Percentiles rank a stretch among this genome's conserved stretches.
Evolutionary conservation across 2,888 invertebrate species (phyloP).

Genomic region (Lasioglossum vierecki): DNA sequence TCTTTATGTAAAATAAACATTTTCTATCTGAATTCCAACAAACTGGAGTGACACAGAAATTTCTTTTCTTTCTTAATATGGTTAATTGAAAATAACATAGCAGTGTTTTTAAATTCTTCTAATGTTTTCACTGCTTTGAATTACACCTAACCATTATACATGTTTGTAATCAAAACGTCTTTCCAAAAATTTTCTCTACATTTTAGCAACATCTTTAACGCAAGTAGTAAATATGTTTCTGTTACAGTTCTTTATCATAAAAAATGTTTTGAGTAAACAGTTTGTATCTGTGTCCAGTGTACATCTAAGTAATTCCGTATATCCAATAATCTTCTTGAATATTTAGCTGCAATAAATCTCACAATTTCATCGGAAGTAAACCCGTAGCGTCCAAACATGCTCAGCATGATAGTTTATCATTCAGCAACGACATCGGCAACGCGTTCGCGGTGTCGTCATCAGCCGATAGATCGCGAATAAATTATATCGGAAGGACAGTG

Average conservation of each 20-base stretch:
- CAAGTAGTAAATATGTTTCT: neutral
- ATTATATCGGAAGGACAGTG: neutral
- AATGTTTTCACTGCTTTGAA: no score
- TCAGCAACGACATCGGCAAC: neutral
- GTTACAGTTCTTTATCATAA: neutral
- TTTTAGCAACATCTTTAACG: neutral
- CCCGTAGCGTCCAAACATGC: neutral
- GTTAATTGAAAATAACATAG: no score
- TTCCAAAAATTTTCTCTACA: neutral
- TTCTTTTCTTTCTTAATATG: neutral
- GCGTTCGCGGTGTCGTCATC: neutral
- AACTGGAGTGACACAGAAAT: no score
- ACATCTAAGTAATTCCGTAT: neutral
- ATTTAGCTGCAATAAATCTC: neutral
- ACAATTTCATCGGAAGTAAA: neutral
- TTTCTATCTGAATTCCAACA: no score
- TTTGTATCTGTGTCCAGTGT: neutral
- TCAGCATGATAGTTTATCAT: neutral
- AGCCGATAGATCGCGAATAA: slow-evolving; percentile 28
- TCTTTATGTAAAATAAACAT: neutral
- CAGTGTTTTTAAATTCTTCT: no score
- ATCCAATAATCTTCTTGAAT: neutral
- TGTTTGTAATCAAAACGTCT: neutral
- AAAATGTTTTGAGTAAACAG: neutral
- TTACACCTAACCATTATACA: neutral